A percentile compares a stretch with the other conserved stretches of the same genome.
These are phyloP conservation scores for Fulica atra DNA, from an alignment of 2,113 vertebrate genomes.

Conservation along the genomic window DNA sequence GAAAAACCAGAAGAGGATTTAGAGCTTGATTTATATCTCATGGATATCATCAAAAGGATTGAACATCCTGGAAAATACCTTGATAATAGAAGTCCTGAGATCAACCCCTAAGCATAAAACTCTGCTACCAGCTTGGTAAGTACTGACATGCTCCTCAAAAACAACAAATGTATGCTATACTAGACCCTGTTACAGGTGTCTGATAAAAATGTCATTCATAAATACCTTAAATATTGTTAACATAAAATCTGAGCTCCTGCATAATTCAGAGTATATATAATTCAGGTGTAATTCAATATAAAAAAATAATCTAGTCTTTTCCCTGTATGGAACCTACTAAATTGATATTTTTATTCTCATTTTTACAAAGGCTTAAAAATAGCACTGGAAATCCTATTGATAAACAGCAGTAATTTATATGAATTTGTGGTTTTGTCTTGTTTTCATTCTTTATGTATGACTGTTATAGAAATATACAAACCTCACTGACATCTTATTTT, in stretches of 20 bases:
- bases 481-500: background rate
- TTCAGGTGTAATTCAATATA: background rate
- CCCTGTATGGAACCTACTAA: background rate
- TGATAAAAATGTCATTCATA: background rate
- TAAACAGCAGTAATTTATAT: background rate
- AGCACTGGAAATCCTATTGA: background rate
- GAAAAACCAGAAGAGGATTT: background rate
- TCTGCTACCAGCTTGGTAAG: background rate
- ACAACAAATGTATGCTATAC: fast-evolving
- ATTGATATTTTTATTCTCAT: background rate
- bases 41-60: background rate
- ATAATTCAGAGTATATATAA: background rate
- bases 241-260: background rate
- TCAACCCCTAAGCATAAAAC: background rate
- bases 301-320: background rate
- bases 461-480: background rate
- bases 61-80: background rate
- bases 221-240: background rate
- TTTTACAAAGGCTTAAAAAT: background rate
- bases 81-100: background rate
- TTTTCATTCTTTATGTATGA: background rate
- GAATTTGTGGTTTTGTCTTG: background rate
- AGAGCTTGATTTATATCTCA: background rate
- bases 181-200: background rate
- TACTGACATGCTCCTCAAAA: background rate